Conservation (phyloP, 2,888 invertebrate species). For the Anthrax anthrax region DNA sequence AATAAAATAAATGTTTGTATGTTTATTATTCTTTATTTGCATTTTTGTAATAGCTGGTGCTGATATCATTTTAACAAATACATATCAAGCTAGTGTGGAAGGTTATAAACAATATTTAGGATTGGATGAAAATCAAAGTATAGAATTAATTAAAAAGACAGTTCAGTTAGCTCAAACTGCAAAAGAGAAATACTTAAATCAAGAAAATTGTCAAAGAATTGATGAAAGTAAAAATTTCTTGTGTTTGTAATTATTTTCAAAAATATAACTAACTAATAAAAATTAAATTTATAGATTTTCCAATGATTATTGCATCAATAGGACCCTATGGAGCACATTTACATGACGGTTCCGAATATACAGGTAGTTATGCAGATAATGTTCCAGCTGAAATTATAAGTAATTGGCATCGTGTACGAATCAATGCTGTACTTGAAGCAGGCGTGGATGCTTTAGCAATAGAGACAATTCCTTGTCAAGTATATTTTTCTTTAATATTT, state of each 20-base stretch:
- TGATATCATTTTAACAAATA: slow-evolving; percentile 74
- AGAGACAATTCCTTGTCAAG: slow-evolving; percentile 81
- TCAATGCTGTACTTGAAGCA: slow-evolving; percentile 61
- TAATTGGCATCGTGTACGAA: slow-evolving; percentile 73
- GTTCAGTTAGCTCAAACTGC: slow-evolving; percentile 63
- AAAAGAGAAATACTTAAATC: slow-evolving; percentile 44
- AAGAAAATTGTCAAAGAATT: slow-evolving; percentile 33
- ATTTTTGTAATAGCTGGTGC: slow-evolving; percentile 54
- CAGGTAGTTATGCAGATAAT: slow-evolving; percentile 62
- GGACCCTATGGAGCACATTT: slow-evolving; percentile 87
- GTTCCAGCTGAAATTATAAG: slow-evolving; percentile 52
- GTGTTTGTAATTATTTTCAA: too few species aligned
- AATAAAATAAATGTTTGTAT: neutral
- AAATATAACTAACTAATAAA: neutral
- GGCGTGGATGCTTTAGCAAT: slow-evolving; percentile 77
- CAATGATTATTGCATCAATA: slow-evolving; percentile 72
- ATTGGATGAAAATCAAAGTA: slow-evolving; percentile 49
- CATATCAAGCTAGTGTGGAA: slow-evolving; percentile 73
- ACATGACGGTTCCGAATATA: slow-evolving; percentile 86
- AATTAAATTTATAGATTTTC: slow-evolving; percentile 24
- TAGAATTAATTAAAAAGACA: slow-evolving; percentile 56
- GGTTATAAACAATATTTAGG: slow-evolving; percentile 63
- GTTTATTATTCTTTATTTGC: too few species aligned
- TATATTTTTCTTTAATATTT: too few species aligned
- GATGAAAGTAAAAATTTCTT: neutral